Evolutionary conservation across 2,113 vertebrate species (phyloP).

Genomic region (Donacobius atricapilla): DNA sequence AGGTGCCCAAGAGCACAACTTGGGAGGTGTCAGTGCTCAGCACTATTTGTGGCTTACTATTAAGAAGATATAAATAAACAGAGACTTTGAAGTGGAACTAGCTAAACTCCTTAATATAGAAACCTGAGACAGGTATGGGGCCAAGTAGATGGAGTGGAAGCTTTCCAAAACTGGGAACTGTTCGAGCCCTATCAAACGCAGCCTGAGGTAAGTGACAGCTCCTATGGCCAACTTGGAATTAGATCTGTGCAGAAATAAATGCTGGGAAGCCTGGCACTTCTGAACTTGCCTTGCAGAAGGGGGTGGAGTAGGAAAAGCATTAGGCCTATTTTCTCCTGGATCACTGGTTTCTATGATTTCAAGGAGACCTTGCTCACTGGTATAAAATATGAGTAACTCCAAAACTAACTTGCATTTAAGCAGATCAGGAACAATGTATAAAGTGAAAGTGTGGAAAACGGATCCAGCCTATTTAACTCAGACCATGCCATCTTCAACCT

Average conservation of each 20-base stretch:
- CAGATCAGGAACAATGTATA: not conserved
- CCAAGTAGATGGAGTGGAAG: not conserved
- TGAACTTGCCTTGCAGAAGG: not conserved
- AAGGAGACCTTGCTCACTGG: not conserved
- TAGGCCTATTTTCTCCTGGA: not conserved
- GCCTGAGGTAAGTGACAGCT: not conserved
- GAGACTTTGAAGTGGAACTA: constrained; percentile 18
- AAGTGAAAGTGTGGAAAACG: not conserved
- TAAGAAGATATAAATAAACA: constrained; percentile 50
- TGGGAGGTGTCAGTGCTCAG: not conserved
- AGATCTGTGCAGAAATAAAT: not conserved
- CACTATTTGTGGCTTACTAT: constrained; percentile 28
- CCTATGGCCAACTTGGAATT: not conserved
- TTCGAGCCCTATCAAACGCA: not conserved
- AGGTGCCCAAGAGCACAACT: not conserved
- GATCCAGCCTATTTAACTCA: not conserved
- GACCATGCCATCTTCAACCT: not conserved
- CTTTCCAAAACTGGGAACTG: constrained; percentile 2
- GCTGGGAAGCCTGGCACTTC: not conserved
- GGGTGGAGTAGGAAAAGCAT: not conserved
- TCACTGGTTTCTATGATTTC: not conserved
- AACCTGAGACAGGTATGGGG: constrained; percentile 16
- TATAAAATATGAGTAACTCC: not conserved
- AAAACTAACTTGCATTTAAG: not conserved
- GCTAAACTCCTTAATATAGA: constrained; percentile 10